Evolutionary conservation across 2,888 invertebrate genomes (phyloP), one percentile per base, ranked within the genome.

Genomic region (Euplexia lucipara): DNA sequence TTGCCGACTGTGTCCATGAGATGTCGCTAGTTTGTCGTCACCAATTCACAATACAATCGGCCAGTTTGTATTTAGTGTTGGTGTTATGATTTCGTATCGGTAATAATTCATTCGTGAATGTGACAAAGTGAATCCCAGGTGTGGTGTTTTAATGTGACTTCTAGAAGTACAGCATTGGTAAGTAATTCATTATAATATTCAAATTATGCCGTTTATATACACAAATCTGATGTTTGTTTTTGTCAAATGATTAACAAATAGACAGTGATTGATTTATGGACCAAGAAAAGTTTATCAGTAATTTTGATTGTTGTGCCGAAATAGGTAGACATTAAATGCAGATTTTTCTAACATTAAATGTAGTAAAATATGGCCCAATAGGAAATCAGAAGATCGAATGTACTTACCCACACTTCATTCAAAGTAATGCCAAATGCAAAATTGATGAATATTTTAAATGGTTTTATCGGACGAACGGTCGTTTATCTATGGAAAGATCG

Each of bases 11-110:
- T 22, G 0, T 16, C 14, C 32, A 14, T 32, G 0, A 70, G 56
- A 66, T 75, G 75, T 56, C 75, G 41, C 42, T 41, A 2, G 20
- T 34, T 5, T 1, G 9, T 6, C 1, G 4, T n/a, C 5, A n/a
- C n/a, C n/a, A n/a, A n/a, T n/a, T n/a, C n/a, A 42, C 14, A 69
- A 69, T 20, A 58, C 42, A 48, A 75, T 70, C 48, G 42, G 52
- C 59, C 75, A 75, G 41, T 51, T 26, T 3, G 26, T 26, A 26
- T 26, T 57, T 57, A 48, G 41, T 68, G 49, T 69, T 53, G 49
- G 70, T 75, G 39, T 70, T 75, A 48, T 35, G 75, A 52, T 52
- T 70, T 57, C 30, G 30, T 20, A 69, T 57, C 45, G 70, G 70
- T 58, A 47, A 75, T 75, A 52, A 75, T 75, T 74, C 20, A n/a